phyloP scores from a whole-genome alignment of 1,140 invertebrate species.

The Scaptomyza montana region DNA sequence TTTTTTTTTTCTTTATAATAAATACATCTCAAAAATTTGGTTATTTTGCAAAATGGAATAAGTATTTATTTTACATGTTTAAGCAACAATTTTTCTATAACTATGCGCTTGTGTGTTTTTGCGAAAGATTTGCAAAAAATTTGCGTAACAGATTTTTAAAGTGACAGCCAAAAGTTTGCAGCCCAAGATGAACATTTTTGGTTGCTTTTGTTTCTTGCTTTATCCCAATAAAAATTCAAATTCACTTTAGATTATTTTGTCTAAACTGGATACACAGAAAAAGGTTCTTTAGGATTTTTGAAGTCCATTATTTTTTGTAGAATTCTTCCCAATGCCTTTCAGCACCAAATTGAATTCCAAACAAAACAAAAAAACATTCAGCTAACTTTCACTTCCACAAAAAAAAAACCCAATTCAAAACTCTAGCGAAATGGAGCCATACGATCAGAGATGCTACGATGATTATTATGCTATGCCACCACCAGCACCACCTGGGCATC shows the following conservation, averaged over 20 bases:
- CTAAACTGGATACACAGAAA: too few species aligned
- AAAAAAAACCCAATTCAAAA: constrained; percentile 40
- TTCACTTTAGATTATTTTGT: too few species aligned
- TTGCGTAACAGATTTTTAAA: constrained; percentile 7
- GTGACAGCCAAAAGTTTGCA: neutral
- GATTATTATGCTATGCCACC: constrained; percentile 71
- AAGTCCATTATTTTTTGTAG: neutral
- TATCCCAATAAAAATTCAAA: neutral
- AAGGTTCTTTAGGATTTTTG: neutral
- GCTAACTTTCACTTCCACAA: constrained; percentile 41
- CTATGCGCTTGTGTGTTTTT: constrained; percentile 77
- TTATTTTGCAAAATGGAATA: constrained; percentile 72
- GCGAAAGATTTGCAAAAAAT: constrained; percentile 64
- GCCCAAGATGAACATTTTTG: neutral
- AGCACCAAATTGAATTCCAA: constrained; percentile 2
- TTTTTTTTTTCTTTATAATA: constrained; percentile 38
- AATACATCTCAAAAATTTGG: constrained; percentile 59
- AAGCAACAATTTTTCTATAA: constrained; percentile 21
- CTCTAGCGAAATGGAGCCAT: constrained; percentile 83
- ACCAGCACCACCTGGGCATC: constrained; percentile 40
- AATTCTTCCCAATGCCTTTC: neutral
- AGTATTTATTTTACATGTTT: constrained; percentile 38
- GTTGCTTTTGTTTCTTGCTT: too few species aligned
- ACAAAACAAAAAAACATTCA: constrained; percentile 25
- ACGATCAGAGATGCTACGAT: constrained; percentile 73